A percentile compares a stretch with the other conserved stretches of the same genome.
Evolutionary conservation across 2,797 vertebrate genomes (phyloP).

Genomic region (Crocodylus rhombifer): DNA sequence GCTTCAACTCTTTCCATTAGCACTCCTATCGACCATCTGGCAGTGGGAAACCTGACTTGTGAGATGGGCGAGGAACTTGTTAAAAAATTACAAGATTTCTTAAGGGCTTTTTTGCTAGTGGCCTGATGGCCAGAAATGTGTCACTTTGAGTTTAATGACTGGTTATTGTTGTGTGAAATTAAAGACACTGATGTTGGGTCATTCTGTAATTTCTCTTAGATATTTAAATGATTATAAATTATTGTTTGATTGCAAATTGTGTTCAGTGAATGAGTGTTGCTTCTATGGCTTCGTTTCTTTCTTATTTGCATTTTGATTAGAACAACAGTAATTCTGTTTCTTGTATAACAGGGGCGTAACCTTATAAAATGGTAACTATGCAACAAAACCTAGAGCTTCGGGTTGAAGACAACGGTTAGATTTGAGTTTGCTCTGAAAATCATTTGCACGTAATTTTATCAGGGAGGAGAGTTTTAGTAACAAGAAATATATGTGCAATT

Average conservation of each 20-base stretch:
- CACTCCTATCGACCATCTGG: slow-evolving; percentile 83
- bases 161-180: slow-evolving; percentile 48
- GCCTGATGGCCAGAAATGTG: slow-evolving; percentile 67
- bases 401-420: not conserved
- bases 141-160: slow-evolving; percentile 44
- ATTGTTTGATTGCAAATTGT: not conserved
- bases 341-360: not conserved
- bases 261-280: slow-evolving; percentile 5
- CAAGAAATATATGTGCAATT: not conserved
- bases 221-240: slow-evolving; percentile 37
- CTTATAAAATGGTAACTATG: not conserved
- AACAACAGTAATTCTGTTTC: not conserved
- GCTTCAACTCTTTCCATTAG: slow-evolving; percentile 83
- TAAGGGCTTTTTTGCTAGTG: slow-evolving; percentile 43
- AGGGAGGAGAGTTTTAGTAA: not conserved
- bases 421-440: not conserved
- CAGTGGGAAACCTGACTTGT: slow-evolving; percentile 68
- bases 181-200: slow-evolving; percentile 25
- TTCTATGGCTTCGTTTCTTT: slow-evolving; percentile 11
- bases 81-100: slow-evolving; percentile 64
- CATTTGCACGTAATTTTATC: not conserved
- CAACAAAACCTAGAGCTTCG: not conserved
- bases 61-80: slow-evolving; percentile 54
- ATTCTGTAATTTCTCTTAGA: slow-evolving; percentile 53
- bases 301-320: not conserved